A percentile compares a stretch with the other conserved stretches of the same genome.
Evolutionary conservation across 2,888 invertebrate species (phyloP).

Genomic region (Phlogophora meticulosa): DNA sequence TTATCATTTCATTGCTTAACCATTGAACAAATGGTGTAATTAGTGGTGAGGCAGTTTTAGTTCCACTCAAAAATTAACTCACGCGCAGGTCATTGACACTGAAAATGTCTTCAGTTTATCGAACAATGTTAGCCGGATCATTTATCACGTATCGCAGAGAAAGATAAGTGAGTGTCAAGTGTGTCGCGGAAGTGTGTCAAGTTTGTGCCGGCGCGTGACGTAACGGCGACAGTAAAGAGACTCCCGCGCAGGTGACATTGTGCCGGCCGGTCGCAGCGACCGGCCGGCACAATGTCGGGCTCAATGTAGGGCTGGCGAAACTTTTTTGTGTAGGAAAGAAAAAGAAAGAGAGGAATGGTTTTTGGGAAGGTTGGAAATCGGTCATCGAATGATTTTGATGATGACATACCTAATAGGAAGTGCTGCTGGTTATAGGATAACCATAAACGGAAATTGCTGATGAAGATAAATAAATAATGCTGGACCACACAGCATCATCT

Average conservation of each 20-base stretch:
- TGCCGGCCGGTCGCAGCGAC: constrained; percentile 34
- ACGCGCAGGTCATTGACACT: constrained; percentile 42
- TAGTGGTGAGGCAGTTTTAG: background rate
- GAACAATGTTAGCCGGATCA: constrained; percentile 32
- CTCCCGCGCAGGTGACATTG: constrained; percentile 72
- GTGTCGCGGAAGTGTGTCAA: constrained; percentile 82
- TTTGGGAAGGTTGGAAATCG: background rate
- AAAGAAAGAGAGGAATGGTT: too few relatives aligned
- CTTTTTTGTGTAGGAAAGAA: too few relatives aligned
- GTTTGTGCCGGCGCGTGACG: constrained; percentile 78
- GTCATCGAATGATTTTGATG: background rate
- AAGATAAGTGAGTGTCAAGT: constrained; percentile 62
- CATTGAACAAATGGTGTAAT: background rate
- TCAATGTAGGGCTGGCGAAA: constrained; percentile 4
- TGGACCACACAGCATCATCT: too few relatives aligned
- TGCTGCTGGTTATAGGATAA: too few relatives aligned
- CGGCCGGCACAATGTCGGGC: too few relatives aligned
- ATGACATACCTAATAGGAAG: too few relatives aligned
- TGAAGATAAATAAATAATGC: too few relatives aligned
- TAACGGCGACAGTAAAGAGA: constrained; percentile 70
- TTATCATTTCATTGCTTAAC: too few relatives aligned
- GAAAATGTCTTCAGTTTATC: constrained; percentile 29
- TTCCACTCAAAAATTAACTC: background rate
- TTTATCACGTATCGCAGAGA: constrained; percentile 45
- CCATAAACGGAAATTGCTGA: too few relatives aligned